Percentiles rank a stretch among this genome's conserved stretches.
Evolutionary conservation across 2,888 invertebrate species (phyloP).

Genomic region (Dolomedes plantarius): DNA sequence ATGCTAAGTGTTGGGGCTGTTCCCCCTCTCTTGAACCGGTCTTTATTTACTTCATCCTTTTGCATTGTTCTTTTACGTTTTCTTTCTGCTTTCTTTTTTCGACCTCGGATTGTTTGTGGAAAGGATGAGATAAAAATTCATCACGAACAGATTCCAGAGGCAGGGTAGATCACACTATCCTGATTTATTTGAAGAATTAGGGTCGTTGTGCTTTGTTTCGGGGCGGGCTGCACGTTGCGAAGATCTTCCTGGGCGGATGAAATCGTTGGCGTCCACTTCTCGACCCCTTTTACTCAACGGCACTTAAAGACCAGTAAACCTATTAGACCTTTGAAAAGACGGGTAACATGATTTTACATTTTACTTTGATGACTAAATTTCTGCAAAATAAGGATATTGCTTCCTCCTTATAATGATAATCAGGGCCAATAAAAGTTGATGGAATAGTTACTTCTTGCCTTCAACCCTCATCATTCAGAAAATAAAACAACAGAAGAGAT

Average conservation of each 20-base stretch:
- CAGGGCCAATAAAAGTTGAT: too few relatives aligned
- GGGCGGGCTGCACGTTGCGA: neutral
- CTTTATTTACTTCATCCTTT: constrained; percentile 36
- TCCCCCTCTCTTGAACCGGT: constrained; percentile 40
- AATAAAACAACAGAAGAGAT: too few relatives aligned
- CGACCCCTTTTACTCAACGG: too few relatives aligned
- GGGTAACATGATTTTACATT: too few relatives aligned
- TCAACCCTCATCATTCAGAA: too few relatives aligned
- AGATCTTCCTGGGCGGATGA: neutral
- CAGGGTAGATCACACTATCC: constrained; percentile 38
- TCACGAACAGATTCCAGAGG: constrained; percentile 28
- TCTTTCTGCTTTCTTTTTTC: neutral
- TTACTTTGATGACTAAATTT: too few relatives aligned
- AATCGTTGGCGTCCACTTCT: too few relatives aligned
- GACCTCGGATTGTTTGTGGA: constrained; percentile 31
- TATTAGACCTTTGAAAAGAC: too few relatives aligned
- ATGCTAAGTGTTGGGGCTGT: constrained; percentile 10
- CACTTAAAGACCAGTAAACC: too few relatives aligned
- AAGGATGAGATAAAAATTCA: constrained; percentile 32
- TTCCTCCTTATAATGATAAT: too few relatives aligned
- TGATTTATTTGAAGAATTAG: constrained; percentile 36
- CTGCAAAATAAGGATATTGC: too few relatives aligned
- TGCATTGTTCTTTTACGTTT: constrained; percentile 19
- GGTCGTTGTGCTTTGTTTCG: constrained; percentile 22
- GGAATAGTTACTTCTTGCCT: too few relatives aligned